These are phyloP conservation scores for Catamblyrhynchus diadema DNA, from an alignment of 2,797 vertebrate species.

Conservation along the genomic window DNA sequence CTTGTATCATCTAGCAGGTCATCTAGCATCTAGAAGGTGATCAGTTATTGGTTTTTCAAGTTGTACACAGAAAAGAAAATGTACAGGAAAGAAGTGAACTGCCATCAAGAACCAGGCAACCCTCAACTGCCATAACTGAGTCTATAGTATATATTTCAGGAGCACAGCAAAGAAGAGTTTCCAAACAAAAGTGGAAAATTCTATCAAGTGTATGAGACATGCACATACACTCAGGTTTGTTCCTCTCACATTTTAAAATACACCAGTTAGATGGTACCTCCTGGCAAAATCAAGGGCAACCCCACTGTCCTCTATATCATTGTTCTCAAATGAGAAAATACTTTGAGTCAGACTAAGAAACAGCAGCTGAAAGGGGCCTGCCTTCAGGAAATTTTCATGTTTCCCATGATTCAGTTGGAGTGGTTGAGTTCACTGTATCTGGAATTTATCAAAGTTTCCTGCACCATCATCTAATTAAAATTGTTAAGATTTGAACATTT, in stretches of 20 bases:
- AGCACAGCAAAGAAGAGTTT: neutral
- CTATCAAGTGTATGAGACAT: neutral
- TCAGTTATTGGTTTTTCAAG: neutral
- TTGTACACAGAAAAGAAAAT: neutral
- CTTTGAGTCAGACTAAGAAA: neutral
- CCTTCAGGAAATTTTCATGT: neutral
- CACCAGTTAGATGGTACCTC: neutral
- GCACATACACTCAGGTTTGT: neutral
- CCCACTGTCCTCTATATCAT: neutral
- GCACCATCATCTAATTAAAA: neutral
- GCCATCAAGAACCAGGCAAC: neutral
- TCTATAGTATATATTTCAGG: neutral
- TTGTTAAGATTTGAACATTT: neutral
- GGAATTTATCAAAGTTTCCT: neutral
- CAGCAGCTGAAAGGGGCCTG: neutral
- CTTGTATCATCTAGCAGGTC: neutral
- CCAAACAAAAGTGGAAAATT: neutral
- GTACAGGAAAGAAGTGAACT: neutral
- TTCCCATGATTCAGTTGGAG: neutral
- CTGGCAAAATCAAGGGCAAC: neutral
- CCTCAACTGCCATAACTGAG: neutral
- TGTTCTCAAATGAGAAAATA: neutral
- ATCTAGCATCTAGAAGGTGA: neutral
- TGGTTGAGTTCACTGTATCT: neutral
- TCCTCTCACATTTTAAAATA: neutral